These are phyloP conservation scores for Galbula dea DNA, from an alignment of 2,113 vertebrate genomes.

Conservation along the genomic window DNA sequence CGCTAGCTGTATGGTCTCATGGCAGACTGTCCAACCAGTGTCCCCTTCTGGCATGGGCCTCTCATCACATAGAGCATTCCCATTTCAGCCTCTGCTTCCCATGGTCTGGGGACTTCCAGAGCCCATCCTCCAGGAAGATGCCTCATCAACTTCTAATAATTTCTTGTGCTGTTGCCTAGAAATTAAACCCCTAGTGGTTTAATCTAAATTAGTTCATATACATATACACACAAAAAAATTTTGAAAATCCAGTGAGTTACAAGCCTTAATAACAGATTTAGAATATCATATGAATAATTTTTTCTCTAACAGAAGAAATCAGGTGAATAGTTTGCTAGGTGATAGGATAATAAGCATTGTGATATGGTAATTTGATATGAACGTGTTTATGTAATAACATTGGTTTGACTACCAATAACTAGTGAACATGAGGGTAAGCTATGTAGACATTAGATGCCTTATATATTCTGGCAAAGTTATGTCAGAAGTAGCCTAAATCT, in stretches of 20 bases:
- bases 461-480: neutral
- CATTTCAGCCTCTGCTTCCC: neutral
- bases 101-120: neutral
- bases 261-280: neutral
- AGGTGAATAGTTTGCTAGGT: neutral
- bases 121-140: neutral
- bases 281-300: neutral
- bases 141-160: neutral
- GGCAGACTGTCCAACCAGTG: neutral
- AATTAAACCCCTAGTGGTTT: neutral
- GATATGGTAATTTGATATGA: neutral
- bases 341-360: neutral
- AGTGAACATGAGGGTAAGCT: neutral
- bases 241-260: neutral
- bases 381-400: neutral
- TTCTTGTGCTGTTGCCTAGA: neutral
- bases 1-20: accelerated
- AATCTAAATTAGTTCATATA: neutral
- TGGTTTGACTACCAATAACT: neutral
- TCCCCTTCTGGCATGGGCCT: neutral
- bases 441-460: neutral
- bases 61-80: neutral
- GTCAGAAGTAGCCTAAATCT: neutral
- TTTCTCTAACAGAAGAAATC: neutral
- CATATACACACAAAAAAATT: neutral